Evolutionary conservation across 2,113 vertebrate species (phyloP).

Genomic region (Rhagologus leucostigma): DNA sequence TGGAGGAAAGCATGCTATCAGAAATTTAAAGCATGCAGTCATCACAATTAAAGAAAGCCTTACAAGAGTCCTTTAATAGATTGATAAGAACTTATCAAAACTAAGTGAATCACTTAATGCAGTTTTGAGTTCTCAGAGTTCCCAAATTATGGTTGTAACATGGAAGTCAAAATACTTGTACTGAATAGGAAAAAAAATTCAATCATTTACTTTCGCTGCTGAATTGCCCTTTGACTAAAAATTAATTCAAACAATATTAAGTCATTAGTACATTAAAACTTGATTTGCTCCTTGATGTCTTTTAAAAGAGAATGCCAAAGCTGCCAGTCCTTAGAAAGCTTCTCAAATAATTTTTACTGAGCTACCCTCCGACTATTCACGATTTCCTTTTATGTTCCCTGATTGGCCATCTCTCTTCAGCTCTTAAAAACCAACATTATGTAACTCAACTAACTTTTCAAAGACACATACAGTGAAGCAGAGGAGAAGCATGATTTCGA

Average conservation of each 20-base stretch:
- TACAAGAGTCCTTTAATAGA: background rate
- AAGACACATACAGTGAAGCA: background rate
- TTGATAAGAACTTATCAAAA: background rate
- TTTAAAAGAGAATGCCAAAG: background rate
- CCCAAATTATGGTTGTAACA: background rate
- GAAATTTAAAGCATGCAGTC: background rate
- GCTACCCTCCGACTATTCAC: background rate
- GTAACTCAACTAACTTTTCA: background rate
- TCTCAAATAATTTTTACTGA: background rate
- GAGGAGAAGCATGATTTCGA: background rate
- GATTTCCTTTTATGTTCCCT: background rate
- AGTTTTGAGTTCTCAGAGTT: background rate
- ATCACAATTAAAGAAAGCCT: background rate
- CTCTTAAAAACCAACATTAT: background rate
- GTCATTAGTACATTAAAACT: background rate
- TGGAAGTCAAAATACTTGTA: background rate
- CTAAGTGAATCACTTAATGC: background rate
- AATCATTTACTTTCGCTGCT: background rate
- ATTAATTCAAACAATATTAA: background rate
- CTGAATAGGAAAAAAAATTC: background rate
- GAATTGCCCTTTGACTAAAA: background rate
- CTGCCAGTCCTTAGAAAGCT: background rate
- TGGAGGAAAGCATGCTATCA: background rate
- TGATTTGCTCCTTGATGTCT: background rate
- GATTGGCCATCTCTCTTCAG: background rate